Conservation (phyloP, 2,888 invertebrate genomes). For the Hydrotaea diabolus region DNA sequence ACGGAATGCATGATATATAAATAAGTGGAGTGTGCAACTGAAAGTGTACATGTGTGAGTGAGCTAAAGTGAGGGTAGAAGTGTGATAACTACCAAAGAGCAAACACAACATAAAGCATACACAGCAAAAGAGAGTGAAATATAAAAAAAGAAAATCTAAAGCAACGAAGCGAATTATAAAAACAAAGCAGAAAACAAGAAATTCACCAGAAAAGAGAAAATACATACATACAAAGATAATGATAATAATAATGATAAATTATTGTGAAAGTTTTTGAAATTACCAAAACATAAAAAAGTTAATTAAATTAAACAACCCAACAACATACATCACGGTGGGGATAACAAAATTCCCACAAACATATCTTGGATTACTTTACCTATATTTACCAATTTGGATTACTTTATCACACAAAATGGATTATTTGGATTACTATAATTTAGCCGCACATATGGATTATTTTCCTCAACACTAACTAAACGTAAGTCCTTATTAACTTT, state of each 20-base stretch:
- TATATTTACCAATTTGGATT: slow-evolving; percentile 15
- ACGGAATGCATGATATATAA: slow-evolving; percentile 56
- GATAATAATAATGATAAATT: slow-evolving; percentile 33
- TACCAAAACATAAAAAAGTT: neutral
- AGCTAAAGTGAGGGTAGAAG: neutral
- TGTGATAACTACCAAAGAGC: neutral
- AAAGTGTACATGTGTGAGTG: slow-evolving; percentile 11
- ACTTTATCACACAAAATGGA: slow-evolving; percentile 27
- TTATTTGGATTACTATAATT: slow-evolving; percentile 29
- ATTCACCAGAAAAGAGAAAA: slow-evolving; percentile 48
- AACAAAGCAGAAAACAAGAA: slow-evolving; percentile 38
- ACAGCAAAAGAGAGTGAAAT: neutral
- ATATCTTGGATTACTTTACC: neutral
- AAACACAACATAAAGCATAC: neutral
- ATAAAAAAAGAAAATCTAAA: neutral
- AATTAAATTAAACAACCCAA: slow-evolving; percentile 4
- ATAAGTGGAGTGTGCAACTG: slow-evolving; percentile 12
- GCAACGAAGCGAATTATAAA: slow-evolving; percentile 1
- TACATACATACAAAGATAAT: neutral
- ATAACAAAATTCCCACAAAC: neutral
- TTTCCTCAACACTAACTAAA: neutral
- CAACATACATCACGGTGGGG: neutral
- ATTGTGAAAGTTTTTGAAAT: slow-evolving; percentile 61
- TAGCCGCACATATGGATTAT: slow-evolving; percentile 30
- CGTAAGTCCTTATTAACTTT: slow-evolving; percentile 13